phyloP scores from a whole-genome alignment of 2,888 invertebrate genomes.

The Meiosimyza decipiens region DNA sequence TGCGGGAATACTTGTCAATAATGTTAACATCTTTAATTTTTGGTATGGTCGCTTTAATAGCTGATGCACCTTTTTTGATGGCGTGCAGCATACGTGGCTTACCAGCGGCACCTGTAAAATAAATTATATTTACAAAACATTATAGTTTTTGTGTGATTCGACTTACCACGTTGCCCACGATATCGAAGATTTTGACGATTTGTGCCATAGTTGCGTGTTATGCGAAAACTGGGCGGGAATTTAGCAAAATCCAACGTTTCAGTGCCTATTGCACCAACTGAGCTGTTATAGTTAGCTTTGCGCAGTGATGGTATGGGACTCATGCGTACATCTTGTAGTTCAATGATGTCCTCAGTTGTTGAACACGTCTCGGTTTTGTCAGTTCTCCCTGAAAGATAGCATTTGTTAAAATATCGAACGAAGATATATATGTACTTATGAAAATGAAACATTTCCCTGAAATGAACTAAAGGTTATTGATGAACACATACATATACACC shows the following conservation, averaged over 20 bases:
- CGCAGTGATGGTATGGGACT: conserved; percentile 85
- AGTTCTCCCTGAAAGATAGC: conserved; percentile 53
- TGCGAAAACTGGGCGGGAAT: conserved; percentile 81
- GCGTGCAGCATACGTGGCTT: conserved; percentile 81
- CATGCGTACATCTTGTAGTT: conserved; percentile 87
- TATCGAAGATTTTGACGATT: conserved; percentile 72
- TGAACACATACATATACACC: too few relatives aligned
- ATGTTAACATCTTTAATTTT: conserved; percentile 97
- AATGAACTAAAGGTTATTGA: too few relatives aligned
- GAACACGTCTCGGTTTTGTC: conserved; percentile 66
- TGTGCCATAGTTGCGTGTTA: conserved; percentile 74
- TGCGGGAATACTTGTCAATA: conserved; percentile 96
- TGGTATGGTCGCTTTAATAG: conserved; percentile 89
- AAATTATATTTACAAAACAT: not conserved
- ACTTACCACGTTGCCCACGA: conserved; percentile 68
- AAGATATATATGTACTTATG: too few relatives aligned
- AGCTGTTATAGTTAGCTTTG: conserved; percentile 75
- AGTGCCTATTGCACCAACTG: conserved; percentile 71
- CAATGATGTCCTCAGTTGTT: conserved; percentile 82
- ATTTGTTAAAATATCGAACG: too few relatives aligned
- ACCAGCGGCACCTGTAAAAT: conserved; percentile 48
- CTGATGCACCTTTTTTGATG: conserved; percentile 84
- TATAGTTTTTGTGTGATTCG: not conserved
- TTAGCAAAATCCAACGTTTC: conserved; percentile 72
- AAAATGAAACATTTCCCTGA: too few relatives aligned